These are phyloP conservation scores for Myiothlypis coronata DNA, from an alignment of 2,797 vertebrate genomes.

Conservation along the genomic window DNA sequence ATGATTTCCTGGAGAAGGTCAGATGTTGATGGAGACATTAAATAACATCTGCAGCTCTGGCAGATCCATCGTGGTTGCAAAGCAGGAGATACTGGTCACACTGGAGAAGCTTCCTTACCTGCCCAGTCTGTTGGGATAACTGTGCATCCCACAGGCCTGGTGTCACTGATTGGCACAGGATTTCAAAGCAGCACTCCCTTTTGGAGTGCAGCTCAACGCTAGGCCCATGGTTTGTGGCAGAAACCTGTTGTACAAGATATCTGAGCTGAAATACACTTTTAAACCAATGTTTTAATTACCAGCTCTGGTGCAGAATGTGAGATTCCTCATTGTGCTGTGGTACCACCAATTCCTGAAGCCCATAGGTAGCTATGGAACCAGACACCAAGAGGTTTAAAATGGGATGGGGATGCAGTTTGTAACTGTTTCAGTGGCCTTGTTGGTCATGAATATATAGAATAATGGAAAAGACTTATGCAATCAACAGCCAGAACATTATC, in stretches of 20 bases:
- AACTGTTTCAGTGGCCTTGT: constrained; percentile 56
- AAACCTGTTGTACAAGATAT: constrained; percentile 16
- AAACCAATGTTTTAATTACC: constrained; percentile 61
- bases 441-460: constrained; percentile 10
- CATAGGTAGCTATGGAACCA: constrained; percentile 45
- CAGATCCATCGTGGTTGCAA: constrained; percentile 2
- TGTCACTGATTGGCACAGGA: constrained; percentile 42
- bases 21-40: background rate
- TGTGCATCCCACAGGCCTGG: constrained; percentile 1
- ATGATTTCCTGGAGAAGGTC: constrained; percentile 1
- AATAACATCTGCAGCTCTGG: constrained; percentile 32
- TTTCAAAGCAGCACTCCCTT: constrained; percentile 47
- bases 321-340: constrained; percentile 50
- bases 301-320: constrained; percentile 48
- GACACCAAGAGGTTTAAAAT: constrained; percentile 56
- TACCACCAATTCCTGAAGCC: constrained; percentile 47
- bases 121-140: background rate
- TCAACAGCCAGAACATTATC: constrained; percentile 99
- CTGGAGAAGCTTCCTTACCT: constrained; percentile 6
- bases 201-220: constrained; percentile 5
- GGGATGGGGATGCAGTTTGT: constrained; percentile 51
- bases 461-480: constrained; percentile 80
- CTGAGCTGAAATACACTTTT: constrained; percentile 18
- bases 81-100: background rate
- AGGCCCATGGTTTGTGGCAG: constrained; percentile 35